These are phyloP conservation scores for Erebia aethiops DNA, from an alignment of 2,888 invertebrate species.

Conservation along the genomic window DNA sequence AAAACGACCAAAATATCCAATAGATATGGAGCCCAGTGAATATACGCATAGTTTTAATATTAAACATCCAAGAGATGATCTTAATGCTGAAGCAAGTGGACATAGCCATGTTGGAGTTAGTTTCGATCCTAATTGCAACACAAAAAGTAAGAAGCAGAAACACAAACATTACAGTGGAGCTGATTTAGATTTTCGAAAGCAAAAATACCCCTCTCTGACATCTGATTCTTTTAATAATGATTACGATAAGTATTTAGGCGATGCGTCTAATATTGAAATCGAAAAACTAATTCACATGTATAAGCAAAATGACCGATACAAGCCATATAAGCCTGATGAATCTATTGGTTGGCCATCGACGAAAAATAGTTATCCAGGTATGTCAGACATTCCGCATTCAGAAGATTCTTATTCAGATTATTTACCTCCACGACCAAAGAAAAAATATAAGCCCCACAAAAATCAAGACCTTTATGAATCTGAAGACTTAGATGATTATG, in stretches of 20 bases:
- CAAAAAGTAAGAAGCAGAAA: slow-evolving; percentile 63
- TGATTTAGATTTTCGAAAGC: slow-evolving; percentile 59
- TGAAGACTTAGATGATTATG: slow-evolving; percentile 68
- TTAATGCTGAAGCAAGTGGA: slow-evolving; percentile 52
- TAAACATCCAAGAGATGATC: slow-evolving; percentile 67
- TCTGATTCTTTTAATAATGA: slow-evolving; percentile 57
- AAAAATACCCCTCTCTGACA: slow-evolving; percentile 56
- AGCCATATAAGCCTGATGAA: slow-evolving; percentile 61
- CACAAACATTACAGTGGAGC: slow-evolving; percentile 56
- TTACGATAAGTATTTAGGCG: slow-evolving; percentile 62
- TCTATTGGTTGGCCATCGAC: slow-evolving; percentile 49
- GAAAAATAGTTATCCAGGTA: slow-evolving; percentile 51
- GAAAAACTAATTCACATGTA: slow-evolving; percentile 61
- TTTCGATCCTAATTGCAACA: slow-evolving; percentile 71
- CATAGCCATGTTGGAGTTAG: slow-evolving; percentile 67
- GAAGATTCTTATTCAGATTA: slow-evolving; percentile 65
- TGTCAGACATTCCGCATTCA: slow-evolving; percentile 58
- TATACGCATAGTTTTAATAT: slow-evolving; percentile 70
- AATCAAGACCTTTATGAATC: slow-evolving; percentile 55
- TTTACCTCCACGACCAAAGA: slow-evolving; percentile 61
- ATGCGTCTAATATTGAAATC: slow-evolving; percentile 59
- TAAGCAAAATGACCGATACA: slow-evolving; percentile 51
- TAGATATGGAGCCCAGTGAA: slow-evolving; percentile 68
- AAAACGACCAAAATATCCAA: slow-evolving; percentile 61
- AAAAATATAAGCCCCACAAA: slow-evolving; percentile 64